phyloP scores from a whole-genome alignment of 23 tunicate genomes.

The Trididemnum nubilum region DNA sequence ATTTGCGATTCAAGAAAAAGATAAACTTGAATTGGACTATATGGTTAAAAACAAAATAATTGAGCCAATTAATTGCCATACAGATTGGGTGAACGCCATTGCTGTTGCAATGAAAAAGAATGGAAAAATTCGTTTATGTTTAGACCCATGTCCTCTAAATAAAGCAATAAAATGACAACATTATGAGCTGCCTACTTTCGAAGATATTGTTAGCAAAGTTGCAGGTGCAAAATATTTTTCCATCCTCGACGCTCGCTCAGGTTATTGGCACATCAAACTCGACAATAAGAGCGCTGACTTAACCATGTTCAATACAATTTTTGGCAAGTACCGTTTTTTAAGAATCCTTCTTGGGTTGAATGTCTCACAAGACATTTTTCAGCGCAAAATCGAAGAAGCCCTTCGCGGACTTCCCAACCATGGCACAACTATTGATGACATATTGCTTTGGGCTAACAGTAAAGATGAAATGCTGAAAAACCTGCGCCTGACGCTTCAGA shows the following conservation, averaged over 20 bases:
- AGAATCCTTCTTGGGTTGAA: not conserved
- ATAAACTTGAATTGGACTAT: not conserved
- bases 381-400: not conserved
- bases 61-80: not conserved
- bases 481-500: not conserved
- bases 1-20: not conserved
- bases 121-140: not conserved
- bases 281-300: not conserved
- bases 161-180: not conserved
- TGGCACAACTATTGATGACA: not conserved
- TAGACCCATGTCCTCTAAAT: not conserved
- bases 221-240: not conserved
- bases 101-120: not conserved
- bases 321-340: not conserved
- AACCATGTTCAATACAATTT: not conserved
- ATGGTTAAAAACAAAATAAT: not conserved
- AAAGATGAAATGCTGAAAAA: not conserved
- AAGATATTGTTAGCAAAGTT: not conserved
- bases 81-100: not conserved
- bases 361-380: not conserved
- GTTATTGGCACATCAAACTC: not conserved
- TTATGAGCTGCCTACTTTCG: not conserved
- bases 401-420: not conserved
- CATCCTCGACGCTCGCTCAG: not conserved
- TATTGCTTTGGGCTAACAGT: not conserved